Base-by-base conservation (phyloP, 2,888 invertebrate genomes). In the Eupeodes latifasciatus region DNA sequence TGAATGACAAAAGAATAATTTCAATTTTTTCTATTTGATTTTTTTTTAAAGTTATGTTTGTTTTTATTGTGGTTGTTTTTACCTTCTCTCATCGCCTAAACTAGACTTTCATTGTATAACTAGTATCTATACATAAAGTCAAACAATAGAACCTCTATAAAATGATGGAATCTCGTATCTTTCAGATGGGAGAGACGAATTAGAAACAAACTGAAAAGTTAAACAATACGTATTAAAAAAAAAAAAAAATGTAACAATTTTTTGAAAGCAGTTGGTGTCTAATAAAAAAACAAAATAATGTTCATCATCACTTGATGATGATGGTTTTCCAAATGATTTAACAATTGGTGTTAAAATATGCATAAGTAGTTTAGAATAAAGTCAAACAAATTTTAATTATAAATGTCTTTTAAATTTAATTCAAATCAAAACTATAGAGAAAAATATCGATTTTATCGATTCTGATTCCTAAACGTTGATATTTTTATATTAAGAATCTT, bases 1-100 rank as follows among this genome's bases (percentile, higher is more conserved):
- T 81, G 81, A 85, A 88, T 85, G 81, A 88, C 88, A 88, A 88
- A 85, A 88, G 88, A 85, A 88, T 88, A 85, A 85, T 85, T 81
- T 88, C 74, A 64, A 66, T 75, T 80, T 67, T 81, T 62, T 74
- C 51, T 57, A 62, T 27, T 53, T 69, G 53, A 40, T 36, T 69
- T 16, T 51, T 12, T 7, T 14, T 47, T 12, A 14, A 14, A 27
- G 5, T 6, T 34, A 51, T 51, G 16, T 36, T 69, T 69, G 62
- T 86, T 79, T 55, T 79, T 86, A 72, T 72, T 85, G 82, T 79
- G 83, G 67, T 82, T 85, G 67, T 82, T 74, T 40, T 59, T 74
- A 76, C 44, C 86, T 64, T 51, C 57, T 36, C 71, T 64, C 55
- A 40, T 49, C 72, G 57, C 61, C 36, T 51, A 66, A 67, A 66